Conservation (phyloP, 2,113 vertebrate species). For the Nymphicus hollandicus region DNA sequence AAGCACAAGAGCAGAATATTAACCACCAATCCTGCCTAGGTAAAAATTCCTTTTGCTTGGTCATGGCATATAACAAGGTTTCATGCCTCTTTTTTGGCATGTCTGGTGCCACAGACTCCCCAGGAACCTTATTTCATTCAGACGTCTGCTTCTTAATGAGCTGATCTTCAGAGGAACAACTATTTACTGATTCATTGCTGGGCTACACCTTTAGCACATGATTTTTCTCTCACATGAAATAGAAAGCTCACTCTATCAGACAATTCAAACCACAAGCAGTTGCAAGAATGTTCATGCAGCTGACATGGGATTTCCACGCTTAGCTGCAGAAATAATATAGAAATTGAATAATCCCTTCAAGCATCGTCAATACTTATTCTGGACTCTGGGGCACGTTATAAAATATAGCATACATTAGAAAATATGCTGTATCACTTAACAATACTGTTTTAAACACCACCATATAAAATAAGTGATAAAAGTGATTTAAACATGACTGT, state of each 20-base stretch:
- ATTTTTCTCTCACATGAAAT: background rate
- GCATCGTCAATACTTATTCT: background rate
- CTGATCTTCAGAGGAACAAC: background rate
- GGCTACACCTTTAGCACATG: background rate
- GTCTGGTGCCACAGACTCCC: background rate
- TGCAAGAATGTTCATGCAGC: background rate
- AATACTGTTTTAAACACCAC: background rate
- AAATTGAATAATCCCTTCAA: background rate
- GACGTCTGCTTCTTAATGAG: constrained; percentile 17
- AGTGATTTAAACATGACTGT: background rate
- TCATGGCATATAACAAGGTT: constrained; percentile 22
- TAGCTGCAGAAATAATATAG: background rate
- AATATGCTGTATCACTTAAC: background rate
- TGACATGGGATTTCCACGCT: background rate
- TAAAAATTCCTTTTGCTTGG: constrained; percentile 23
- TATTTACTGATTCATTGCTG: background rate
- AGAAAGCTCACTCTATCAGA: background rate
- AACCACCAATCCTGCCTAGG: constrained; percentile 24
- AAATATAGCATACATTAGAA: background rate
- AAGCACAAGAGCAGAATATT: constrained; percentile 46
- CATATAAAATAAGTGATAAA: background rate
- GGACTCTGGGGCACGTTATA: rapidly evolving
- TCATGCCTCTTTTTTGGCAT: constrained; percentile 11
- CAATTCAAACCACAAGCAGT: background rate
- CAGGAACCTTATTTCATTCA: constrained; percentile 27